Evolutionary conservation across 2,113 vertebrate genomes (phyloP).

Genomic region (Alethe castanea): DNA sequence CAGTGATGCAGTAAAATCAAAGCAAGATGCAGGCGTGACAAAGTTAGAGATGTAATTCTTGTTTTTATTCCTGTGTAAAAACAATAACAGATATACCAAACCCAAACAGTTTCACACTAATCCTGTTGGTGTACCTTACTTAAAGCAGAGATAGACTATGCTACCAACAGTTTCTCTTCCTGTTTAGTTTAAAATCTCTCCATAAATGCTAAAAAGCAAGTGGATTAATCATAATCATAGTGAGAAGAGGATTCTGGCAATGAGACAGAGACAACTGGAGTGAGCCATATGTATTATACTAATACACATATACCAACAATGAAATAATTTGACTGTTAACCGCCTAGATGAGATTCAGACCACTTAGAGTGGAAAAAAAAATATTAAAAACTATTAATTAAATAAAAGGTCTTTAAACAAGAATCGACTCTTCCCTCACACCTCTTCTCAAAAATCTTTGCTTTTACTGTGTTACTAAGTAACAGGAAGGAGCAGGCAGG

Average conservation of each 20-base stretch:
- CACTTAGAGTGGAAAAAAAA: neutral
- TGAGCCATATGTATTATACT: neutral
- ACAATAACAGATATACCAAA: neutral
- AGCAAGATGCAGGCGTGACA: neutral
- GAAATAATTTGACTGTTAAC: neutral
- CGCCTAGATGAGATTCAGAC: neutral
- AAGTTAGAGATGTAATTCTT: neutral
- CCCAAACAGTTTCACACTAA: neutral
- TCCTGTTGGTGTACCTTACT: neutral
- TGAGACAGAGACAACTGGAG: neutral
- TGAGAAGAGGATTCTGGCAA: neutral
- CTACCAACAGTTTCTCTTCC: neutral
- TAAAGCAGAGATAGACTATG: neutral
- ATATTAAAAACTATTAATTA: neutral
- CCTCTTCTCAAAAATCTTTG: neutral
- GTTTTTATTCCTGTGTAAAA: neutral
- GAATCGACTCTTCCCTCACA: fast-evolving
- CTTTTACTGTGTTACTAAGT: neutral
- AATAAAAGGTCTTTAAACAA: neutral
- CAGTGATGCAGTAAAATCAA: neutral
- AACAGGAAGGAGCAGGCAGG: neutral
- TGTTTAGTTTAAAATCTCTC: neutral
- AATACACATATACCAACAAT: fast-evolving
- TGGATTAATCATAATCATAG: neutral
- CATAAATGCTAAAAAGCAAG: neutral